phyloP scores from a whole-genome alignment of 2,888 invertebrate species.

The Calameuta idolon region DNA sequence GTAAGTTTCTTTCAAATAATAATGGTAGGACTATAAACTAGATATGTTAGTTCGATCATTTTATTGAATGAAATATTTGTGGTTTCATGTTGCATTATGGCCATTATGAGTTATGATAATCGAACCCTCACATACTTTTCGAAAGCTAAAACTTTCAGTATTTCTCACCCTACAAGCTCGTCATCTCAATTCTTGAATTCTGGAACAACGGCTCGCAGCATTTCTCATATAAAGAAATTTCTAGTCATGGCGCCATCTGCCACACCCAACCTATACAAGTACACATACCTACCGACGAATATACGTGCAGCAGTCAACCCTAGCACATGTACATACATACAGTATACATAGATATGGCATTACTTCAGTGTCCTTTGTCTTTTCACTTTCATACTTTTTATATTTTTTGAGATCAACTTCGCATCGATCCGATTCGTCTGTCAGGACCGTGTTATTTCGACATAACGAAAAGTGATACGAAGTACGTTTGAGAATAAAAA shows the following conservation, averaged over 20 bases:
- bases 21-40: background rate
- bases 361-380: background rate
- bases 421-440: background rate
- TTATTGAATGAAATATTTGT: background rate
- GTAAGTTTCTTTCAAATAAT: background rate
- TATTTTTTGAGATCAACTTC: background rate
- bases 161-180: background rate
- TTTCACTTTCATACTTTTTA: constrained; percentile 6
- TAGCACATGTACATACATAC: background rate
- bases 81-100: background rate
- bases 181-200: constrained; percentile 7
- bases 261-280: constrained; percentile 18
- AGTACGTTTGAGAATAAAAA: too few relatives aligned
- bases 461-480: background rate
- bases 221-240: constrained; percentile 36
- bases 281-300: background rate
- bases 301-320: background rate
- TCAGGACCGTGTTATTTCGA: background rate
- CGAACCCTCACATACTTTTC: background rate
- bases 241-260: constrained; percentile 37
- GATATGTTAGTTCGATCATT: background rate
- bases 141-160: background rate
- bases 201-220: constrained; percentile 18
- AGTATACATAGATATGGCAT: background rate
- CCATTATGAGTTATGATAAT: background rate